These are phyloP conservation scores for Xestia c-nigrum DNA, from an alignment of 2,888 invertebrate genomes.

Conservation along the genomic window DNA sequence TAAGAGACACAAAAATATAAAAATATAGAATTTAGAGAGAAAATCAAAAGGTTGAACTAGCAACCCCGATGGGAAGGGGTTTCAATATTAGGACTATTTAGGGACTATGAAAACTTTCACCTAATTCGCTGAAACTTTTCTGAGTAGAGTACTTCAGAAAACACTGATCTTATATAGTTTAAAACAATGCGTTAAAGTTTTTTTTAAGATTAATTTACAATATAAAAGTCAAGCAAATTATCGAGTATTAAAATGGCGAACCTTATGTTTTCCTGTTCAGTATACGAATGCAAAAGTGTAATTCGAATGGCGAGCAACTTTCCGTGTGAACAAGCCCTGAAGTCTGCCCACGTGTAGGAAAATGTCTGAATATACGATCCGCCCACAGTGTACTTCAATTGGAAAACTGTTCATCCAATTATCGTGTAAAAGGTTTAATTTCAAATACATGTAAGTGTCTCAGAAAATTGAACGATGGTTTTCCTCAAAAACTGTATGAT, in stretches of 20 bases:
- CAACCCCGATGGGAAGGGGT: not conserved
- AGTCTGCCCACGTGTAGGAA: constrained; percentile 27
- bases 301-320: not conserved
- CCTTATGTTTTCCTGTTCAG: not conserved
- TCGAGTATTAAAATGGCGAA: not conserved
- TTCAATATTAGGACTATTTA: not conserved
- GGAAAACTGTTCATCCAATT: constrained; percentile 10
- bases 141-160: not conserved
- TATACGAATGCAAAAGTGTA: not conserved
- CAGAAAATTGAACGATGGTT: too few species aligned
- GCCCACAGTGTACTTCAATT: constrained; percentile 13
- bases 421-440: constrained; percentile 8
- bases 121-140: not conserved
- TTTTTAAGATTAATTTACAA: not conserved
- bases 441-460: too few species aligned
- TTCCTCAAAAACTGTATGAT: too few species aligned
- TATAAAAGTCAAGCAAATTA: not conserved
- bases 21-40: too few species aligned
- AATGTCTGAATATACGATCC: constrained; percentile 3
- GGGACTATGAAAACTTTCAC: not conserved
- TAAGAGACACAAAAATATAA: too few species aligned
- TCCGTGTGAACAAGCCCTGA: not conserved
- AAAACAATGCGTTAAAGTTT: not conserved
- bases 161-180: not conserved
- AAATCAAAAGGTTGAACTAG: not conserved